Evolutionary conservation across 2,113 vertebrate genomes (phyloP), one percentile per base, ranked within the genome.

Genomic region (Psilopogon haemacephalus): DNA sequence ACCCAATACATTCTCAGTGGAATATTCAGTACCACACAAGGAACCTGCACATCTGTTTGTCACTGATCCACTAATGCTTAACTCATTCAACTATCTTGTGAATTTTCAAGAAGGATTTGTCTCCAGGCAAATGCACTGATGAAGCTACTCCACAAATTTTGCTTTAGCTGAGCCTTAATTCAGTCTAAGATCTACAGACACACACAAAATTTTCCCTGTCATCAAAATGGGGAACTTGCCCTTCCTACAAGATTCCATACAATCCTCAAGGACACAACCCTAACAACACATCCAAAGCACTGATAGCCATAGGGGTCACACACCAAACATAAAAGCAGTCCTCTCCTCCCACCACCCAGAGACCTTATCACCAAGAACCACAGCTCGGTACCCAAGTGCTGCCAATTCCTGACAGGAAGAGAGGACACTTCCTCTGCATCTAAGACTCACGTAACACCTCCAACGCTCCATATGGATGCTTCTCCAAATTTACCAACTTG

Each of bases 341-440:
- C 72, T 30, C 18, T 35, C 52, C 64, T 2, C 46, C 30, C 50
- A 77, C 12, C 60, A 84, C 12, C 32, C 68, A 15, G 19, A 94
- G 55, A 60, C 60, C 58, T 56, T 14, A 11, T 10, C 4, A 5
- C 30, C 0, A 2, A 60, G 84, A 37, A 12, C 46, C 5, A 1
- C 76, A 62, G 71, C 42, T 2, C 6, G 2, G 48, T 10, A 27
- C 52, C 33, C 50, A n/a, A 7, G 6, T 54, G 17, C 69, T 77
- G 72, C 42, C 79, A 74, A 15, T 3, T 69, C 59, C 73, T 24
- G 59, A 24, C 40, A 23, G 59, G 84, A 50, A 21, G 33, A 38
- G 60, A n/a, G 32, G 55, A 64, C 0, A 1, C 24, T 40, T 59
- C 78, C 71, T 71, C 5, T 1, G 48, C 38, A 20, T 0, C 38